A percentile compares a stretch with the other conserved stretches of the same genome.
phyloP scores from a whole-genome alignment of 2,888 invertebrate genomes.

The Maniola hyperantus region DNA sequence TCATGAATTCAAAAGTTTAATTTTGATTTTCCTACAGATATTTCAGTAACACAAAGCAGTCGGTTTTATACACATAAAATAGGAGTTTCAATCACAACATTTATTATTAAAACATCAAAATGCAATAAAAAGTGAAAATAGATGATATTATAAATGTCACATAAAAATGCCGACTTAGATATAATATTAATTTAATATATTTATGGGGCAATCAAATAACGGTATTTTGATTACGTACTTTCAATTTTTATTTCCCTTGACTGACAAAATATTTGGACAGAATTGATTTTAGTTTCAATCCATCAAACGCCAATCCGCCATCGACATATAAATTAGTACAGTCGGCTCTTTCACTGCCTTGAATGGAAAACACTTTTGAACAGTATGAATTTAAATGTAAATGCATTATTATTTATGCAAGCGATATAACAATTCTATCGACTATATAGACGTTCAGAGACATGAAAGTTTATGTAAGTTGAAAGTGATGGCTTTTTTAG shows the following conservation, averaged over 20 bases:
- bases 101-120: neutral
- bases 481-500: constrained; percentile 10
- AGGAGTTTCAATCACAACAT: neutral
- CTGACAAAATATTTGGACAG: neutral
- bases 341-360: neutral
- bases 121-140: constrained; percentile 12
- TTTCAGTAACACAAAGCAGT: no score
- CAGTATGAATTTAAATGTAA: constrained; percentile 15
- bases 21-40: no score
- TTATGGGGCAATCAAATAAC: neutral
- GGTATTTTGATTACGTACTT: neutral
- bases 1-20: no score
- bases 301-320: neutral
- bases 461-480: constrained; percentile 14
- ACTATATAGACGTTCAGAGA: neutral
- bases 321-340: neutral
- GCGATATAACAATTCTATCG: constrained; percentile 11
- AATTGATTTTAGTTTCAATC: neutral
- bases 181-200: neutral
- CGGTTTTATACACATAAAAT: no score
- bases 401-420: constrained; percentile 16
- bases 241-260: neutral
- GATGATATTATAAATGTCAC: neutral
- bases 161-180: neutral
- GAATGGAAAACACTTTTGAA: constrained; percentile 12